Evolutionary conservation across 2,113 vertebrate species (phyloP).

Genomic region (Rhodinocichla rosea): DNA sequence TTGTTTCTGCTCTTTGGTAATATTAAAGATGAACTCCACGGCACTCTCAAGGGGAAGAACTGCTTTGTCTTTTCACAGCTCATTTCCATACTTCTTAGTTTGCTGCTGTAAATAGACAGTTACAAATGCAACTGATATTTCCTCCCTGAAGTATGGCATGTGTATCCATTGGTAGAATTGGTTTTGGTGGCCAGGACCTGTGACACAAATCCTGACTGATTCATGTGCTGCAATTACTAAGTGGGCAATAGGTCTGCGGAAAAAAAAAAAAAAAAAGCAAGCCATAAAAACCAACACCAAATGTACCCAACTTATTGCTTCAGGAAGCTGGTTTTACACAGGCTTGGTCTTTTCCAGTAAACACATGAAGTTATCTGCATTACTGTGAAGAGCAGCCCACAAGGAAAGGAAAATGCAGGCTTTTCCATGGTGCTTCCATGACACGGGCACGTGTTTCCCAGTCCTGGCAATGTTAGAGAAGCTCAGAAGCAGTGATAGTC

Average conservation of each 20-base stretch:
- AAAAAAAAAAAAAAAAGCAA: background rate
- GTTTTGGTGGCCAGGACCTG: background rate
- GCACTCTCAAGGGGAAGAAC: background rate
- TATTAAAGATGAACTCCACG: background rate
- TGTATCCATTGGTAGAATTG: background rate
- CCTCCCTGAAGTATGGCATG: background rate
- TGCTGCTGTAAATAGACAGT: background rate
- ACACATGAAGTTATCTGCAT: slow-evolving; percentile 46
- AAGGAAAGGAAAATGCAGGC: slow-evolving; percentile 32
- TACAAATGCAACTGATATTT: background rate
- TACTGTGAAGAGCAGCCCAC: background rate
- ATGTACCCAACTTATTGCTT: background rate
- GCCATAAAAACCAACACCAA: background rate
- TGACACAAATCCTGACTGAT: slow-evolving; percentile 50
- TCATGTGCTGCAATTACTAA: slow-evolving; percentile 41
- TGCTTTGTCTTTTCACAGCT: background rate
- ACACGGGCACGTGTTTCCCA: slow-evolving; percentile 40
- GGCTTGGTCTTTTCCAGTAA: slow-evolving; percentile 45
- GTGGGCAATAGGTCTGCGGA: background rate
- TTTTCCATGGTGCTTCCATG: slow-evolving; percentile 50
- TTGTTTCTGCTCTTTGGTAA: background rate
- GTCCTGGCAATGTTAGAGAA: slow-evolving; percentile 36
- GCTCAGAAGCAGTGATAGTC: slow-evolving; percentile 4
- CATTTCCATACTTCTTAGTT: background rate
- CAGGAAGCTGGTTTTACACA: slow-evolving; percentile 62